Percentiles rank a stretch among this genome's conserved stretches.
Conservation (phyloP, 2,113 vertebrate genomes). For the Microcebus murinus region DNA sequence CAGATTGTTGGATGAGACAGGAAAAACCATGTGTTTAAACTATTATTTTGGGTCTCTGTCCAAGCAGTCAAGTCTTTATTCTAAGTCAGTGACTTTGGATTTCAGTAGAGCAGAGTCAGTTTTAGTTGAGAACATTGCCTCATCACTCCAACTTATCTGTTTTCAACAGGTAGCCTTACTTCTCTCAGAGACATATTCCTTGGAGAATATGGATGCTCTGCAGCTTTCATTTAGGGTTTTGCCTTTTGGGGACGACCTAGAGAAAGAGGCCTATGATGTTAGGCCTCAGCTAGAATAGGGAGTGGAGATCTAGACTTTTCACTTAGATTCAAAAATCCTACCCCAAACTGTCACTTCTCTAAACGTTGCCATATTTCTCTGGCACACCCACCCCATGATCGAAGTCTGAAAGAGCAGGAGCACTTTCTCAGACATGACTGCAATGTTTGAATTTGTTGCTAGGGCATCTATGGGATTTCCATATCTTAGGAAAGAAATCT, state of each 20-base stretch:
- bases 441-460: constrained; percentile 80
- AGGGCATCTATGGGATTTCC: constrained; percentile 80
- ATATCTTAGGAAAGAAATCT: constrained; percentile 80
- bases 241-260: not conserved
- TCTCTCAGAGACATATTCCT: not conserved
- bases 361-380: not conserved
- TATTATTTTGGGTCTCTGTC: not conserved
- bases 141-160: not conserved
- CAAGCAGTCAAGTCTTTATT: not conserved
- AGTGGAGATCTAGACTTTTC: not conserved
- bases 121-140: not conserved
- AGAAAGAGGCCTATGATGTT: not conserved
- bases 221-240: not conserved
- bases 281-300: not conserved
- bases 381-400: not conserved
- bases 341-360: not conserved
- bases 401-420: not conserved
- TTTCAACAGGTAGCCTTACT: not conserved
- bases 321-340: not conserved
- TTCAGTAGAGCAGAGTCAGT: not conserved
- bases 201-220: not conserved
- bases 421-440: constrained; percentile 59
- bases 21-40: not conserved
- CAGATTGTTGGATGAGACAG: not conserved
- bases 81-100: not conserved